Base-by-base conservation (phyloP, 1,140 invertebrate genomes). In the Euglossa dilemma region DNA sequence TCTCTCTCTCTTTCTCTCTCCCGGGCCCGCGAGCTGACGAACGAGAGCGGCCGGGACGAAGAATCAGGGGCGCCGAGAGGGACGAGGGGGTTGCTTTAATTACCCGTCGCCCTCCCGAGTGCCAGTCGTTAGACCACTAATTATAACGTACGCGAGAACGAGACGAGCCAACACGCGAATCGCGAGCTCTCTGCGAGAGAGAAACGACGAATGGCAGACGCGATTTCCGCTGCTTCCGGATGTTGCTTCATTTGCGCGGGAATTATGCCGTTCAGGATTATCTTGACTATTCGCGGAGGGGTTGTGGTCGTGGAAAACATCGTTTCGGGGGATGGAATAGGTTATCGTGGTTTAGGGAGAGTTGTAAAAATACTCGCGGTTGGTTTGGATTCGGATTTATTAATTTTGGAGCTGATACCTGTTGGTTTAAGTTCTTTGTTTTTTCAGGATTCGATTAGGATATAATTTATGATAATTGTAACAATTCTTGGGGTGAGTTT, bases 111-210 rank as follows among this genome's bases (percentile, higher is more conserved):
- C 91, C 90, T 90, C 23, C 87, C 72, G 90, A 92, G 92, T 93
- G 92, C 88, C 86, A 92, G 93, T 94, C 92, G 93, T 94, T 94
- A 94, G 94, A 91, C 93, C 92, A 91, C 94, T 94, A 94, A 94
- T 94, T 94, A 94, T 94, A 94, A 94, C 92, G 93, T 92, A 92
- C 91, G 92, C 89, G 91, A 92, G 93, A 93, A 93, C 91, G 91
- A 93, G 92, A 87, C 88, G 89, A 89, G 91, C 83, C 86, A 92
- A 91, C 89, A n/a, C 28, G 23, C 25, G 25, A 43, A 64, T n/a
- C 66, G 43, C 16, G 12, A 59, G 59, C 23, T 4, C 36, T 36
- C 36, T 36, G 36, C 12, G 14, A 12, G 23, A 20, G 14, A 16
- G 9, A 61, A 16, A 20, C 45, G 16, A 20, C 18, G 23, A 36